Evolutionary conservation across 2,113 vertebrate genomes (phyloP).

Genomic region (Phaethornis superciliosus): DNA sequence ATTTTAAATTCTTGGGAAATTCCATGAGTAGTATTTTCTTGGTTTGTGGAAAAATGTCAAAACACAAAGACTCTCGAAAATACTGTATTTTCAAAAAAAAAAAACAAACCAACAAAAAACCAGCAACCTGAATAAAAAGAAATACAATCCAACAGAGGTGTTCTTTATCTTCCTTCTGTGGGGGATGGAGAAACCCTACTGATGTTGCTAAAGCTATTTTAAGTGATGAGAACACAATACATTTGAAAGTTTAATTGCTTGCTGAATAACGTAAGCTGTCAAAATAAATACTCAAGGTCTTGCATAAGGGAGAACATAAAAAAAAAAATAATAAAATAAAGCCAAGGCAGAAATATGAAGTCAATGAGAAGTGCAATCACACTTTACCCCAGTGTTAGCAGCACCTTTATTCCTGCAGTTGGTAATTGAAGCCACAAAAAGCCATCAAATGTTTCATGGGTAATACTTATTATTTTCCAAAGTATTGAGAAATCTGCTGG

Average conservation of each 20-base stretch:
- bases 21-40: neutral
- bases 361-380: constrained; percentile 23
- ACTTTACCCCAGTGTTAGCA: neutral
- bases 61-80: constrained; percentile 5
- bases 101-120: neutral
- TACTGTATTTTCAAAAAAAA: constrained; percentile 15
- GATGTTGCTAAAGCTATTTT: constrained; percentile 67
- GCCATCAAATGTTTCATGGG: neutral
- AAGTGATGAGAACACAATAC: constrained; percentile 64
- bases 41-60: neutral
- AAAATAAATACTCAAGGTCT: constrained; percentile 69
- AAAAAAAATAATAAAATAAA: neutral
- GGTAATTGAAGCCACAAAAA: neutral
- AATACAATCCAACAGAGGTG: neutral
- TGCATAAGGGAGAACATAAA: constrained; percentile 40
- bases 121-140: neutral
- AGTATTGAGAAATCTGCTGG: neutral
- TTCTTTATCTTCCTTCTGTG: constrained; percentile 50
- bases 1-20: neutral
- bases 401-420: neutral
- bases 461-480: neutral
- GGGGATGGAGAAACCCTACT: constrained; percentile 56
- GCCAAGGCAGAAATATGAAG: constrained; percentile 17
- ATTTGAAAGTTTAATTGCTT: constrained; percentile 72
- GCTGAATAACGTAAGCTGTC: constrained; percentile 68